Percentiles rank a stretch among this genome's conserved stretches.
Conservation (phyloP, 2,888 invertebrate species). For the Griposia aprilina region DNA sequence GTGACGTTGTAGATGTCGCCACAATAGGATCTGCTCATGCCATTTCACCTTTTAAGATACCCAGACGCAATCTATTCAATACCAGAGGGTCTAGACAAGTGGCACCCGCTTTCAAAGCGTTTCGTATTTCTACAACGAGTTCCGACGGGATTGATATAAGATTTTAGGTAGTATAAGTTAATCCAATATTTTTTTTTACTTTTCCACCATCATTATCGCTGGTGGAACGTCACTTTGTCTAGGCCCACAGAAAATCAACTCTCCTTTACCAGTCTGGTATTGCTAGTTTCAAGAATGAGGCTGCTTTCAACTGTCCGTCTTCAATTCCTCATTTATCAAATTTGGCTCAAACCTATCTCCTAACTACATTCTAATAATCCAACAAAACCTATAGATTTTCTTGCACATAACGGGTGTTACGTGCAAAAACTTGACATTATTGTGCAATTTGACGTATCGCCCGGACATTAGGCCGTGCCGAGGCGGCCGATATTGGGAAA, state of each 20-base stretch:
- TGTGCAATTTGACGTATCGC: constrained; percentile 68
- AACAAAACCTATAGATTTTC: constrained; percentile 20
- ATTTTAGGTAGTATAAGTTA: not conserved
- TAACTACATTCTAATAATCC: too few species aligned
- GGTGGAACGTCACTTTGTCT: not conserved
- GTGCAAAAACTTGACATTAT: constrained; percentile 64
- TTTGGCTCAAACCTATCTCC: too few species aligned
- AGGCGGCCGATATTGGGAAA: constrained; percentile 68
- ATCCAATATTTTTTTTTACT: not conserved
- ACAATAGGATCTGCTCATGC: not conserved
- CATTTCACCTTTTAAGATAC: not conserved
- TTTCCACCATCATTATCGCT: not conserved
- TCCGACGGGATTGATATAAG: not conserved
- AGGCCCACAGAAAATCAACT: not conserved
- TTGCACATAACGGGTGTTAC: constrained; percentile 34
- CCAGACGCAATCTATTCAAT: not conserved
- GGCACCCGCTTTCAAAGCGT: not conserved
- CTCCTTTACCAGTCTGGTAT: not conserved
- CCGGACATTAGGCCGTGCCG: constrained; percentile 55
- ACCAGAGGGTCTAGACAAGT: not conserved
- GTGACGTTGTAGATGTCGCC: too few species aligned
- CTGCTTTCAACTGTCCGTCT: not conserved
- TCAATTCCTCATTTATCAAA: constrained; percentile 8
- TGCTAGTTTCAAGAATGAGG: not conserved
- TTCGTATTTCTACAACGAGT: not conserved